Conservation (phyloP, 2,797 vertebrate genomes). For the Darevskia nairensis region DNA sequence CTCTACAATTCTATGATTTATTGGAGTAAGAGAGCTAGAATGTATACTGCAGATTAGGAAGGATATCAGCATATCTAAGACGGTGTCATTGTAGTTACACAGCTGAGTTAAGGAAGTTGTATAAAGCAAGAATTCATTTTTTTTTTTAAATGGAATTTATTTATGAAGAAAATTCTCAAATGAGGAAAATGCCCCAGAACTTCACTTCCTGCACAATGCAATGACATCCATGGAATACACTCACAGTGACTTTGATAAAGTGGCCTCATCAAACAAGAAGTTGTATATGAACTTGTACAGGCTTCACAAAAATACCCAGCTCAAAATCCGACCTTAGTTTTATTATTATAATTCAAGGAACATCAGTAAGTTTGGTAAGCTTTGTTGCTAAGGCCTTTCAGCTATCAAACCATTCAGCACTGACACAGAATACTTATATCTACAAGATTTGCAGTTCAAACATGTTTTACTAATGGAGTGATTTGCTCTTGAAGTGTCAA, state of each 20-base stretch:
- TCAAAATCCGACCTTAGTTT: conserved; percentile 9
- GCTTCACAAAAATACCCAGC: neutral
- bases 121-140: neutral
- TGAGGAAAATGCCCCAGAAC: neutral
- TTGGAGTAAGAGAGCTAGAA: neutral
- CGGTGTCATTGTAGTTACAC: neutral
- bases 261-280: neutral
- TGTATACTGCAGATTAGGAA: neutral
- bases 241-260: neutral
- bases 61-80: neutral
- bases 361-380: neutral
- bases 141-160: too few species aligned
- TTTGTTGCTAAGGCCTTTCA: conserved; percentile 22
- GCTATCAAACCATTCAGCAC: conserved; percentile 10
- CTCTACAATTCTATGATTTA: too few species aligned
- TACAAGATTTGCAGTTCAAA: conserved; percentile 47
- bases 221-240: neutral
- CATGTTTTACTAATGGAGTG: conserved; percentile 49
- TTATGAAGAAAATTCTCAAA: neutral
- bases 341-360: neutral
- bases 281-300: neutral
- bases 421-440: conserved; percentile 36
- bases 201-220: neutral
- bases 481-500: conserved; percentile 60
- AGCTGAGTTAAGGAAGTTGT: neutral